phyloP scores from a whole-genome alignment of 2,797 vertebrate genomes.

The Tauraco hartlaubi region DNA sequence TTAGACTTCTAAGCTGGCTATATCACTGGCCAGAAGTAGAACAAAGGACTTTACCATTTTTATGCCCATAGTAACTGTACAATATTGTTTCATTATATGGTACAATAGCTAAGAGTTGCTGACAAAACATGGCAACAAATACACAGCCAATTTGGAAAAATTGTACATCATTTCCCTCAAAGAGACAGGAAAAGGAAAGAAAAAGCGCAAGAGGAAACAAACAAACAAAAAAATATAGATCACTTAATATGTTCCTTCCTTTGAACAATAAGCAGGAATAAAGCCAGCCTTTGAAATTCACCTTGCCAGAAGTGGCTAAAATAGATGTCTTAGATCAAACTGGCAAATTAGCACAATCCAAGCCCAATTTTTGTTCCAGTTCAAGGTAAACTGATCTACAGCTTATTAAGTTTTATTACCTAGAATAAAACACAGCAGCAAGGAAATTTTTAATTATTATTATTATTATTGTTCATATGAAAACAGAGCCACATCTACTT shows the following conservation, averaged over 20 bases:
- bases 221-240: background rate
- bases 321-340: background rate
- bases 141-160: background rate
- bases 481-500: background rate
- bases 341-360: background rate
- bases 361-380: background rate
- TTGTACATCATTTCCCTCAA: background rate
- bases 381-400: background rate
- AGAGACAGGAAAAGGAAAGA: background rate
- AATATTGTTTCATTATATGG: background rate
- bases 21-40: background rate
- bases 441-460: background rate
- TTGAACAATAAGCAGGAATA: background rate
- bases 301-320: background rate
- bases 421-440: slow-evolving; percentile 13
- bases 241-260: background rate
- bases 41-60: slow-evolving; percentile 13
- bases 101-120: background rate
- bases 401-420: background rate
- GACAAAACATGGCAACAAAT: background rate
- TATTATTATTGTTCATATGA: background rate
- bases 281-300: slow-evolving; percentile 18
- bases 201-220: background rate
- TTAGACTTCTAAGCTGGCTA: background rate
- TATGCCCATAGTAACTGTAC: background rate